Base-by-base conservation (phyloP, 2,888 invertebrate species). In the Aspidiotus rigidus region DNA sequence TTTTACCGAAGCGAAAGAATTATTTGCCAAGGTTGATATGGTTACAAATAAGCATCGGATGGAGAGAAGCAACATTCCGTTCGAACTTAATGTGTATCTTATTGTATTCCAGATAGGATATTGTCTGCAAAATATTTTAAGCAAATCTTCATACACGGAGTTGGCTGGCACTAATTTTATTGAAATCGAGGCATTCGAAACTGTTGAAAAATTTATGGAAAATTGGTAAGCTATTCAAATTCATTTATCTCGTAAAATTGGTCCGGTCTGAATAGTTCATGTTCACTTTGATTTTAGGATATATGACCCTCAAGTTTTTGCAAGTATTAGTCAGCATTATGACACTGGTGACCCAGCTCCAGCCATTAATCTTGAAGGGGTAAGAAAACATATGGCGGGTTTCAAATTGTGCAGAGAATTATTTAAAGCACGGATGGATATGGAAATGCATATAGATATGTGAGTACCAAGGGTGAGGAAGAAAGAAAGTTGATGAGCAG, bases 111-210 rank as follows among this genome's bases (percentile, higher is more conserved):
- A 86, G 82, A 92, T 97, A 77, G 98, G 97, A 0, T 87, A 89
- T 73, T 84, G 88, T 0, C 80, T 98, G 59, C 92, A 96, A 74
- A 89, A 93, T 79, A 79, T 96, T 72, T 80, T 97, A 44, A 90
- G 93, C 0, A 86, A 84, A 75, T 86, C 88, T 0, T 86, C 87
- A 15, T 92, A 90, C 78, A 84, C 88, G 0, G 93, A 94, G 77
- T 84, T 93, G 0, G 85, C 93, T 3, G 95, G 95, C 0, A 79
- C 89, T 28, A 87, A 87, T 0, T 91, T 90, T 77, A 84, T 96
- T 0, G 97, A 97, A 80, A 94, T 93, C 93, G 98, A 98, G 78
- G 90, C 92, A 0, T 87, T 90, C 0, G 88, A 89, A 76, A 85
- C 93, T 0, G 87, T 89, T 71, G 87, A 90, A 0, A 83, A 90